A percentile compares a stretch with the other conserved stretches of the same genome.
Evolutionary conservation across 1,140 invertebrate species (phyloP).

Genomic region (Muscidifurax raptorellus): DNA sequence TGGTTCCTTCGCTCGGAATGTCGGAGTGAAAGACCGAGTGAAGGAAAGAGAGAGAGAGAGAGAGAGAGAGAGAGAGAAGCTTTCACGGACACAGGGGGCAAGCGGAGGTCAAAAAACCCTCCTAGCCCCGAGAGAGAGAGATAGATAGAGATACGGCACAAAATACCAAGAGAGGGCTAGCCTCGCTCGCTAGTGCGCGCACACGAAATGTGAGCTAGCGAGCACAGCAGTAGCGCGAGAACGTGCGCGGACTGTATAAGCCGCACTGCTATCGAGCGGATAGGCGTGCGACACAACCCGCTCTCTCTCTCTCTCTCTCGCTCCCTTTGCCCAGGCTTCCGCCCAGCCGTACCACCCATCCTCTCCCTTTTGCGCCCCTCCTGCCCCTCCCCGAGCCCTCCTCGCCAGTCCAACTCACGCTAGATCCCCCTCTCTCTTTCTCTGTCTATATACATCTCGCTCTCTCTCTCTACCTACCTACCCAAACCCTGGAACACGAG

Average conservation of each 20-base stretch:
- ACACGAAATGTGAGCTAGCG: conserved; percentile 23
- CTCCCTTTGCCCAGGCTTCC: conserved; percentile 59
- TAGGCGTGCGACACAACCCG: conserved; percentile 70
- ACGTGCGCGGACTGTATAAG: conserved; percentile 71
- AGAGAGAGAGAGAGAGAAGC: not conserved
- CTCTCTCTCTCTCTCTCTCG: conserved; percentile 46
- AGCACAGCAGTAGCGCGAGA: conserved; percentile 52
- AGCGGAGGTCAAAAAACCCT: conserved; percentile 59
- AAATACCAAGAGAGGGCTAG: conserved; percentile 60
- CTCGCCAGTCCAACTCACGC: conserved; percentile 32
- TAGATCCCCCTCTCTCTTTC: conserved; percentile 43
- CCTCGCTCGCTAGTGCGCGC: not conserved
- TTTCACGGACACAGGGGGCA: conserved; percentile 21
- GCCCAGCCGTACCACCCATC: conserved; percentile 62
- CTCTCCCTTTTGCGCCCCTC: conserved; percentile 57
- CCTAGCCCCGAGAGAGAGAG: conserved; percentile 40
- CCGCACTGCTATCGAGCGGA: conserved; percentile 71
- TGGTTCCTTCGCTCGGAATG: not conserved
- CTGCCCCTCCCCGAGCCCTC: conserved; percentile 42
- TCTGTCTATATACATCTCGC: conserved; percentile 17
- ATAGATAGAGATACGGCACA: conserved; percentile 56
- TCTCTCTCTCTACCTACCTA: conserved; percentile 26
- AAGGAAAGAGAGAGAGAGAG: not conserved
- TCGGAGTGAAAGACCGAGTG: too few species aligned
- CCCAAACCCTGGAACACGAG: not conserved